A percentile compares a stretch with the other conserved stretches of the same genome.
phyloP scores from a whole-genome alignment of 2,113 vertebrate species.

The Thymallus thymallus region DNA sequence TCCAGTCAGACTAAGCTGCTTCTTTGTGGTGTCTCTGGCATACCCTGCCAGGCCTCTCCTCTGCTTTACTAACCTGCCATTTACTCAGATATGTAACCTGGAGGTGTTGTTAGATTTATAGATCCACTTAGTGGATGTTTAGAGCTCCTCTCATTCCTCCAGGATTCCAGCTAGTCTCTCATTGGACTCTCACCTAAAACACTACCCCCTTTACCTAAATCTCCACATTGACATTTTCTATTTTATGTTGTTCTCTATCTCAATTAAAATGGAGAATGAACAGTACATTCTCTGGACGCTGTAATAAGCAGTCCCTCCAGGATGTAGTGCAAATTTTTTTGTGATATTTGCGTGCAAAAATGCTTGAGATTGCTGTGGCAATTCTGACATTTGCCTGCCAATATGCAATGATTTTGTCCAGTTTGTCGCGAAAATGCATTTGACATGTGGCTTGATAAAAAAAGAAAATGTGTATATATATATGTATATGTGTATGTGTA shows the following conservation, averaged over 20 bases:
- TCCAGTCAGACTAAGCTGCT: slow-evolving; percentile 8
- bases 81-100: neutral
- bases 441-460: no score
- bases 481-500: no score
- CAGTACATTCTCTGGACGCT: neutral
- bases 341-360: no score
- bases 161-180: neutral
- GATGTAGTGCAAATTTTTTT: no score
- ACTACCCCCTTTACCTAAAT: no score
- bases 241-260: neutral
- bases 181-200: neutral
- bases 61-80: slow-evolving; percentile 17
- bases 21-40: neutral
- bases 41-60: slow-evolving; percentile 37
- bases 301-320: no score
- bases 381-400: no score
- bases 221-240: no score
- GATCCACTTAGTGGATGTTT: slow-evolving; percentile 1
- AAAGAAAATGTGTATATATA: no score
- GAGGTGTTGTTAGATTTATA: neutral
- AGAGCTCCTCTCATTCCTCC: neutral
- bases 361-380: no score
- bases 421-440: no score
- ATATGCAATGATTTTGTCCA: no score
- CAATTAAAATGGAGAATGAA: neutral